Percentiles rank a stretch among this genome's conserved stretches.
Evolutionary conservation across 2,797 vertebrate species (phyloP).

Genomic region (Nannoperca australis): DNA sequence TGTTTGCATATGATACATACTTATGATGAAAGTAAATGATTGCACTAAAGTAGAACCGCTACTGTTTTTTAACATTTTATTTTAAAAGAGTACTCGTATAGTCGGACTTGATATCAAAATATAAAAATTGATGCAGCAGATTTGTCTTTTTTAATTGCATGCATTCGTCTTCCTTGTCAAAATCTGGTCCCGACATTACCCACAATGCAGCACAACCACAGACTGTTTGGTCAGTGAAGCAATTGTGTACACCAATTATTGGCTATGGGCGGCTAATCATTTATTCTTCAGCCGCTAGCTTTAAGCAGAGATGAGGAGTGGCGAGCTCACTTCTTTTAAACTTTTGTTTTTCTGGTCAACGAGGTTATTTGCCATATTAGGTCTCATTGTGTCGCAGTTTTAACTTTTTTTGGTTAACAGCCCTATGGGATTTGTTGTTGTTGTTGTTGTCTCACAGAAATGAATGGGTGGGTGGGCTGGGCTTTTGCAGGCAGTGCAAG

Average conservation of each 20-base stretch:
- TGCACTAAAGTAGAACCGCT: background rate
- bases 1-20: background rate
- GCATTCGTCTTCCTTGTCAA: background rate
- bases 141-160: background rate
- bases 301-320: background rate
- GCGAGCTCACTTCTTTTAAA: no score
- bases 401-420: background rate
- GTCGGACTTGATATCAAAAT: background rate
- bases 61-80: background rate
- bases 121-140: background rate
- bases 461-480: background rate
- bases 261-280: background rate
- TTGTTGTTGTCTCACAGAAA: background rate
- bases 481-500: background rate
- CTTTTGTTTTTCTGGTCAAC: no score
- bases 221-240: background rate
- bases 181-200: background rate
- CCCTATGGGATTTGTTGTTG: background rate
- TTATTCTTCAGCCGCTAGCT: background rate
- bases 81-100: background rate
- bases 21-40: background rate
- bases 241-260: background rate
- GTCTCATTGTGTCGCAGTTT: background rate
- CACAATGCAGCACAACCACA: background rate
- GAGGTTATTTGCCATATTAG: background rate